phyloP scores from a whole-genome alignment of 2,113 vertebrate genomes.

The Gymnogyps californianus region DNA sequence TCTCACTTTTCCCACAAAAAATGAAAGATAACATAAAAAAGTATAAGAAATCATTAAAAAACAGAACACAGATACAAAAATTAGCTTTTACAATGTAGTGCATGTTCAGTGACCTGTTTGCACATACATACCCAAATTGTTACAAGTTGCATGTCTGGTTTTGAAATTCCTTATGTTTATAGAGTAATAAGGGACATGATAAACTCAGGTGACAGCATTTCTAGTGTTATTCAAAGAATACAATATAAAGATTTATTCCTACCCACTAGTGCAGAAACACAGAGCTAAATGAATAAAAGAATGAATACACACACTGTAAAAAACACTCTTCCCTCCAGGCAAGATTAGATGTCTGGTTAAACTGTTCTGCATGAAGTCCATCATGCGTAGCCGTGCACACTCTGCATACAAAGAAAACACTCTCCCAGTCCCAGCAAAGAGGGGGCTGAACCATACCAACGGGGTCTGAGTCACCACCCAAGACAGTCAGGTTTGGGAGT shows the following conservation, averaged over 20 bases:
- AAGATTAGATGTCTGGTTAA: conserved; percentile 1
- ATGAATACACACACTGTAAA: background rate
- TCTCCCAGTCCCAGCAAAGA: background rate
- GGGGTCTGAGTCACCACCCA: background rate
- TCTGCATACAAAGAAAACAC: background rate
- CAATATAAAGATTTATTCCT: conserved; percentile 35
- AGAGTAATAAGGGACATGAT: background rate
- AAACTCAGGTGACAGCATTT: background rate
- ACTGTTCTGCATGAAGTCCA: background rate
- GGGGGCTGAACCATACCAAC: background rate
- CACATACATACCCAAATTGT: background rate
- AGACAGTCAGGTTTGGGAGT: background rate
- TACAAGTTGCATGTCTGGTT: background rate
- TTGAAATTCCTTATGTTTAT: background rate
- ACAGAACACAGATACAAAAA: background rate
- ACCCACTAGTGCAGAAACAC: conserved; percentile 13
- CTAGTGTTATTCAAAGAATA: background rate
- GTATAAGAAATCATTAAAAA: background rate
- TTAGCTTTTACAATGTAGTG: background rate
- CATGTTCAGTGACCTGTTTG: background rate
- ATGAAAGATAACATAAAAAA: background rate
- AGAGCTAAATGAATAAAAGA: conserved; percentile 30
- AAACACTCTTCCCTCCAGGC: conserved; percentile 20
- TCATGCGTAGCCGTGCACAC: background rate
- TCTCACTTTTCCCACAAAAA: background rate